These are phyloP conservation scores for Drosophila rellima DNA, from an alignment of 2,888 invertebrate genomes.

Conservation along the genomic window DNA sequence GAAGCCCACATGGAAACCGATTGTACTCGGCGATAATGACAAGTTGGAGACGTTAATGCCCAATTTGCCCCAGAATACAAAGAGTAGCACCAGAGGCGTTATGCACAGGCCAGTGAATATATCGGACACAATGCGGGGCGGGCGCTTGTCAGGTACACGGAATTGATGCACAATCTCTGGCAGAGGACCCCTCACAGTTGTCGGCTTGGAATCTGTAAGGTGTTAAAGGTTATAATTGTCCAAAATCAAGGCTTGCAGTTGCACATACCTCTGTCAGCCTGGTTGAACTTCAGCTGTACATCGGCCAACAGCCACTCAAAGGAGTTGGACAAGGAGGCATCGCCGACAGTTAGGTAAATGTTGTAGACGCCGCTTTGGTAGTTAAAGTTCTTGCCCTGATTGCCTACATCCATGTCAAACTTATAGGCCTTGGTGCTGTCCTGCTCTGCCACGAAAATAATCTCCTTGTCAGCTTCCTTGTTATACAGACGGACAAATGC, in stretches of 20 bases:
- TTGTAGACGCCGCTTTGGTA: conserved; percentile 92
- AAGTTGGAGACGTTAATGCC: conserved; percentile 95
- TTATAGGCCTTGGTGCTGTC: conserved; percentile 93
- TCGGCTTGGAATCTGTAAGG: conserved; percentile 66
- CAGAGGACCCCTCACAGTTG: conserved; percentile 86
- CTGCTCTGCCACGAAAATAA: conserved; percentile 96
- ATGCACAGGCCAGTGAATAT: conserved; percentile 94
- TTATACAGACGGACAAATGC: conserved; percentile 93
- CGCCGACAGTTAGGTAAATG: conserved; percentile 95
- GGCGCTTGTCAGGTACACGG: conserved; percentile 96
- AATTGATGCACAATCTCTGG: conserved; percentile 93
- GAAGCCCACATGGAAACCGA: conserved; percentile 95
- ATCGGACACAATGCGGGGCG: conserved; percentile 94
- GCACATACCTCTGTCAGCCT: conserved; percentile 84
- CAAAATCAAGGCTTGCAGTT: accelerated
- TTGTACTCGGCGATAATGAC: conserved; percentile 91
- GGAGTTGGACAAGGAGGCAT: conserved; percentile 95
- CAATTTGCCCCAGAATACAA: conserved; percentile 94
- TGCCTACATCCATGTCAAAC: conserved; percentile 95
- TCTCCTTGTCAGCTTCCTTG: conserved; percentile 90
- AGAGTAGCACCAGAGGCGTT: conserved; percentile 92
- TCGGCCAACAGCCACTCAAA: conserved; percentile 94
- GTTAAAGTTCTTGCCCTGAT: conserved; percentile 92
- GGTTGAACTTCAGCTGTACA: conserved; percentile 90
- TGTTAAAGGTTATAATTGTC: background rate